A percentile compares a stretch with the other conserved stretches of the same genome.
Conservation (phyloP, 1,140 invertebrate genomes). For the Piezodorus guildinii region DNA sequence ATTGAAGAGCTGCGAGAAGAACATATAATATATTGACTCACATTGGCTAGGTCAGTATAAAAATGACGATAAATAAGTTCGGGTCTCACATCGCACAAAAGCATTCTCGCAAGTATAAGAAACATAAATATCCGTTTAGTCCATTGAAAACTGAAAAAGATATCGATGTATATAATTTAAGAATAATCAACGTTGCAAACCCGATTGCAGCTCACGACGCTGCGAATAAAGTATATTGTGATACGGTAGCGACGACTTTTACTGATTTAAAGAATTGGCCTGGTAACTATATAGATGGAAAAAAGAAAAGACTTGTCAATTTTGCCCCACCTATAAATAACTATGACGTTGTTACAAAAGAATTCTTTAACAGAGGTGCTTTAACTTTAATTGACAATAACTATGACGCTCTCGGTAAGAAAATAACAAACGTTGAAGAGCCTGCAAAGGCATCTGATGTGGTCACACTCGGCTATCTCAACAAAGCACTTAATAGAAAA, state of each 20-base stretch:
- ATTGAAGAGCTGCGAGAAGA: conserved; percentile 1
- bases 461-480: not conserved
- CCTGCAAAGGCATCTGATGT: not conserved
- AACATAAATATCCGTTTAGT: not conserved
- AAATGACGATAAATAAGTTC: not conserved
- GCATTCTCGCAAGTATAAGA: not conserved
- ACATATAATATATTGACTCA: not conserved
- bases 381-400: too few relatives aligned
- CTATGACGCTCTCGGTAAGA: too few relatives aligned
- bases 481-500: too few relatives aligned
- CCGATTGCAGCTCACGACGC: not conserved
- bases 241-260: not conserved
- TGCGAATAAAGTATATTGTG: not conserved
- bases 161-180: not conserved
- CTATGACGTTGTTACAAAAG: too few relatives aligned
- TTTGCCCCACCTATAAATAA: too few relatives aligned
- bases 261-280: conserved; percentile 2
- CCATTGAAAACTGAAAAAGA: not conserved
- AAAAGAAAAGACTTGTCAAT: too few relatives aligned
- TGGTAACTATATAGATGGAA: not conserved
- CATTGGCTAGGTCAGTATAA: not conserved
- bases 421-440: not conserved
- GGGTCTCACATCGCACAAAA: not conserved
- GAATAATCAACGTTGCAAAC: not conserved
- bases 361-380: too few relatives aligned